Conservation (phyloP, 2,797 vertebrate species). For the Meriones psammophilus region DNA sequence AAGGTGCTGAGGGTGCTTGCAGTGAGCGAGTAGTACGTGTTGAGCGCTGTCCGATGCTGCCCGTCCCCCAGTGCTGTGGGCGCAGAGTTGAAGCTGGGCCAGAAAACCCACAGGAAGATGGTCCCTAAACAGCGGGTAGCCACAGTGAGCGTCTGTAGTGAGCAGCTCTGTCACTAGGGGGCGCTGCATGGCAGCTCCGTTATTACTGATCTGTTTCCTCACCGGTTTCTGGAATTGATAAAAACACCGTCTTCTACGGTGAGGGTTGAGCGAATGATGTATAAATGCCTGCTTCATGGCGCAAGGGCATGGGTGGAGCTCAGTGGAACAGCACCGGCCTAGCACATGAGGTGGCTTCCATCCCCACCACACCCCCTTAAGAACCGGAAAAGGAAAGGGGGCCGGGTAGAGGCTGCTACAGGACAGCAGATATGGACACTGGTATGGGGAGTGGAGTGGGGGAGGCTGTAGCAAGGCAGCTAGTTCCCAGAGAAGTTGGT, state of each 20-base stretch:
- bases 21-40: slow-evolving; percentile 95
- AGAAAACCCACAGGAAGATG: slow-evolving; percentile 97
- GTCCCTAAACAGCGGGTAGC: slow-evolving; percentile 88
- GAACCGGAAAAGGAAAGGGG: neutral
- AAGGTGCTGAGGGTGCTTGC: slow-evolving; percentile 93
- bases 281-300: rapidly evolving
- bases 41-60: slow-evolving; percentile 94
- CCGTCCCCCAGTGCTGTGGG: slow-evolving; percentile 86
- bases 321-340: neutral
- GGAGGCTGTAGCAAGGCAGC: neutral
- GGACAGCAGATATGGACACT: neutral
- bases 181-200: neutral
- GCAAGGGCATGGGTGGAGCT: neutral
- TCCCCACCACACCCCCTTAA: neutral
- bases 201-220: neutral
- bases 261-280: neutral
- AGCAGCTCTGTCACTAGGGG: neutral
- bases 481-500: neutral
- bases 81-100: slow-evolving; percentile 96
- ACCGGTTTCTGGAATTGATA: neutral
- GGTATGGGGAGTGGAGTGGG: neutral
- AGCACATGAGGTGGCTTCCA: neutral
- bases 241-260: rapidly evolving
- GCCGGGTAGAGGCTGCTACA: neutral
- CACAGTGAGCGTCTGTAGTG: neutral